These are phyloP conservation scores for Elaphurus davidianus DNA, from an alignment of 2,113 vertebrate species.

Conservation along the genomic window DNA sequence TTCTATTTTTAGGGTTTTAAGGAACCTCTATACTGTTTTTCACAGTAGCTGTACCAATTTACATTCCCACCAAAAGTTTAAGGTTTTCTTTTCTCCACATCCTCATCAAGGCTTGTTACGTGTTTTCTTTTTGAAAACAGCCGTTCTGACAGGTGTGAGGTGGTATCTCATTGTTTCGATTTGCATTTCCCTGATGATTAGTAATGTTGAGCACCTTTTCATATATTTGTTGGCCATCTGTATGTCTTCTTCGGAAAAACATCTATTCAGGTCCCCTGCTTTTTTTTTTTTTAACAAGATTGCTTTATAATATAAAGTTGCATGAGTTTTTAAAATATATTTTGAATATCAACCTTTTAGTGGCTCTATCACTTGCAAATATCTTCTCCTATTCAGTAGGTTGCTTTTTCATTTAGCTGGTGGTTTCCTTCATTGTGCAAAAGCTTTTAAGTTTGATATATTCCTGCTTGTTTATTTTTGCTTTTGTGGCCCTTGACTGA, in stretches of 20 bases:
- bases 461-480: neutral
- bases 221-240: neutral
- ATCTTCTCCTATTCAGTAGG: neutral
- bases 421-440: neutral
- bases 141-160: neutral
- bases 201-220: neutral
- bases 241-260: neutral
- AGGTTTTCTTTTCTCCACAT: neutral
- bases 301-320: neutral
- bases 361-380: neutral
- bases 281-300: neutral
- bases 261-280: neutral
- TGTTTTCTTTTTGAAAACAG: neutral
- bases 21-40: neutral
- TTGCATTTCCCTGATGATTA: neutral
- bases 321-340: neutral
- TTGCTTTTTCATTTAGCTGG: neutral
- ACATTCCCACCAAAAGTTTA: neutral
- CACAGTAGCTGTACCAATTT: neutral
- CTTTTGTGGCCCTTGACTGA: neutral
- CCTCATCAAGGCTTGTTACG: neutral
- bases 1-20: neutral
- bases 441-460: neutral
- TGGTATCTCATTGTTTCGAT: neutral
- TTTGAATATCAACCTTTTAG: neutral